Evolutionary conservation across 2,797 vertebrate species (phyloP), one percentile per base, ranked within the genome.

Genomic region (Phrynocephalus forsythii): DNA sequence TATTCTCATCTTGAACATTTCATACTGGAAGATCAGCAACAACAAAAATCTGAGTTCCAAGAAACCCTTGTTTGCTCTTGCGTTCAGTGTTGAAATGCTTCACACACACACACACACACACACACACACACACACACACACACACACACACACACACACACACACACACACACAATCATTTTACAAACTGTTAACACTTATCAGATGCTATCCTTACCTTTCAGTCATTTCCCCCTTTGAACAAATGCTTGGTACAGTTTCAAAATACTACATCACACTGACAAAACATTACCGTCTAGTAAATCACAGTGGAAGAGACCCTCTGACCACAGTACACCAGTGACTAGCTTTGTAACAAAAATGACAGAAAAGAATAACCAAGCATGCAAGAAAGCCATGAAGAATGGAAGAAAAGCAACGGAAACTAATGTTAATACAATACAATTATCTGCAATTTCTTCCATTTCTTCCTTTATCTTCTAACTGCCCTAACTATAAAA

Each of bases 41-140:
- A 73, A 2, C 5, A 30, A 48, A 44, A 66, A 75, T 63, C 9
- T 67, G 38, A 22, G 13, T 71, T 86, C n/a, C 69, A 38, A 79
- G 50, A 44, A 80, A 72, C 20, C 66, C 16, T 44, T 10, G 28
- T 73, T 69, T 85, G n/a, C 20, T 79, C 52, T 80, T 72, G 33
- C 15, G 13, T 7, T 80, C 68, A 86, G 28, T 60, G 28, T 72
- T 86, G 52, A 60, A 85, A 80, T 72, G 22, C 5, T 86, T 78
- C 1, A 60, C 56, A 10, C 28, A 33, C 33, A 33, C 33, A 33
- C 33, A 33, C 33, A 33, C 33, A 33, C 33, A 33, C 33, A 33
- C 33, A 33, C 33, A 33, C 33, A 33, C 33, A 33, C 5, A 60
- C 56, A 10, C 28, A 20, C n/a, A n/a, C n/a, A n/a, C n/a, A n/a